Percentiles rank a stretch among this genome's conserved stretches.
These are phyloP conservation scores for Stomorhina lunata DNA, from an alignment of 2,888 invertebrate species.

Conservation along the genomic window DNA sequence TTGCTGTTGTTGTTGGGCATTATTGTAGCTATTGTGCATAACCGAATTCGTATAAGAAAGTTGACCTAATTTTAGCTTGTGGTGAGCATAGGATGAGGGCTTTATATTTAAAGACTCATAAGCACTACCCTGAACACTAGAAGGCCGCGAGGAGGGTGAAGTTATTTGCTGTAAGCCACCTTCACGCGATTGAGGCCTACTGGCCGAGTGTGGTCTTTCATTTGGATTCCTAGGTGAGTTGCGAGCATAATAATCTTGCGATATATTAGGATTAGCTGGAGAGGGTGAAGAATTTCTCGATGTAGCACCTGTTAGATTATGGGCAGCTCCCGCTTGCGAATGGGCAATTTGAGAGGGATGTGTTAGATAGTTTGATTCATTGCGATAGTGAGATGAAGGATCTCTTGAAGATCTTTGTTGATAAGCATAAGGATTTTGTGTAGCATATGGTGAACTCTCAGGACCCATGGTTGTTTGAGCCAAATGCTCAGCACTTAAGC, in stretches of 20 bases:
- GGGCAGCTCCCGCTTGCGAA: conserved; percentile 70
- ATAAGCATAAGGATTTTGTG: conserved; percentile 58
- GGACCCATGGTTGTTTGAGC: conserved; percentile 72
- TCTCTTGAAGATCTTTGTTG: conserved; percentile 36
- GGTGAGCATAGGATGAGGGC: conserved; percentile 78
- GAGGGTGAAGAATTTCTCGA: conserved; percentile 59
- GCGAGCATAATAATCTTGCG: conserved; percentile 74
- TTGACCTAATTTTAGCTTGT: conserved; percentile 78
- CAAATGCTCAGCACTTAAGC: conserved; percentile 84
- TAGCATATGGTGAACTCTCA: conserved; percentile 63
- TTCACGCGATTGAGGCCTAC: conserved; percentile 77
- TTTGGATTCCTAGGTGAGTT: conserved; percentile 68
- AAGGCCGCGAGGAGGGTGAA: conserved; percentile 73
- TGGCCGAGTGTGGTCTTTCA: conserved; percentile 68
- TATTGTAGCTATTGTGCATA: conserved; percentile 47
- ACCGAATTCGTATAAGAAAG: conserved; percentile 71
- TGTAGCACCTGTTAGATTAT: conserved; percentile 54
- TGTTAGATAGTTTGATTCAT: conserved; percentile 73
- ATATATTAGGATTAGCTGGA: conserved; percentile 47
- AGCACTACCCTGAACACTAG: conserved; percentile 69
- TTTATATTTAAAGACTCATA: conserved; percentile 73
- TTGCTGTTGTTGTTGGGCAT: conserved; percentile 66
- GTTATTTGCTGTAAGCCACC: conserved; percentile 69
- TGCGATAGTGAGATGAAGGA: conserved; percentile 65
- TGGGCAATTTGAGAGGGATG: conserved; percentile 75